Evolutionary conservation across 1,140 invertebrate species (phyloP), one percentile per base, ranked within the genome.

Genomic region (Reticulitermes speratus): DNA sequence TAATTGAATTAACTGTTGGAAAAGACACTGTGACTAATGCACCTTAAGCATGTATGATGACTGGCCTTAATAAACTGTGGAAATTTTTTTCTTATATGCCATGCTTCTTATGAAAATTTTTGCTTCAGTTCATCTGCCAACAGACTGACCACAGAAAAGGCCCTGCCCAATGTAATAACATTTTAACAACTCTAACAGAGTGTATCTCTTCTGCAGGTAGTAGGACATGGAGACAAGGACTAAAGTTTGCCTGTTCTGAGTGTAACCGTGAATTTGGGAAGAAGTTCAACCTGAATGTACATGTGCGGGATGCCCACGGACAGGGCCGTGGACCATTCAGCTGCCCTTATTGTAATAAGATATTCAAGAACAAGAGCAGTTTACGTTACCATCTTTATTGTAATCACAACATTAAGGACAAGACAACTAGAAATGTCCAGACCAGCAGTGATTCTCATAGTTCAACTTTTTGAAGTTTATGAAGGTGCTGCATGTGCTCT

Each of bases 201-300:
- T 55, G 19, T 55, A 55, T 55, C 52, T 55, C 52, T 75, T 30
- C n/a, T 30, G 8, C 65, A 75, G 65, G 65, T 75, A 75, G n/a
- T 30, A 75, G 65, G n/a, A 75, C 65, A 30, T 14, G 65, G n/a
- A 75, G 25, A 12, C 65, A 75, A 75, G 25, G 25, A 75, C 9
- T 75, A 30, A 75, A 30, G n/a, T 75, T 75, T 75, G 65, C 65
- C n/a, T 75, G 65, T 14, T 21, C 92, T 1, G 91, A 92, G 87
- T 94, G 93, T 88, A 91, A 92, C 87, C 90, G 93, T 86, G 92
- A 92, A 89, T 94, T 94, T 89, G 93, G 92, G n/a, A 94, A 93
- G 89, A 91, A 92, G 16, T 93, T 93, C 90, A 94, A 93, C 89
- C 85, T 87, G 38, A 85, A 59, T 52, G 87, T 83, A 21, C 87